Base-by-base conservation (phyloP, 2,797 vertebrate species). In the Spinus olivaceus region DNA sequence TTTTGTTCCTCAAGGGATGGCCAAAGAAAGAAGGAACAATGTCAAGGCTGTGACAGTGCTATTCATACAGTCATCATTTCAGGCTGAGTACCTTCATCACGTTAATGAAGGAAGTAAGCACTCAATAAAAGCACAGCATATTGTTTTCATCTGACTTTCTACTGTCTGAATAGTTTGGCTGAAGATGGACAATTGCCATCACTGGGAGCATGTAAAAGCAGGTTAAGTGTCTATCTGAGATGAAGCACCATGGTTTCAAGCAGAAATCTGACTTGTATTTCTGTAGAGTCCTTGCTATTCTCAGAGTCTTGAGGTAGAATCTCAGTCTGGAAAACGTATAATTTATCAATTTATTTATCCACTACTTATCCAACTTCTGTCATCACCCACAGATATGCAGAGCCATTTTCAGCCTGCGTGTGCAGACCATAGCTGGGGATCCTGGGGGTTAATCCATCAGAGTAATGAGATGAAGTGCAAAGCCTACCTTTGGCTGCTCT, bases 21-120 rank as follows among this genome's bases (percentile, higher is more conserved):
- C 72, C 37, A 63, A 65, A 90, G 71, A 65, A 91, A 63, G 35
- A 47, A 88, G 41, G 22, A 90, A 74, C 66, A 90, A 81, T 33
- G 65, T 39, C 61, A 76, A 86, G 33, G 54, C 63, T 60, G 20
- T 16, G 64, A 91, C 35, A 92, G 51, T 20, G 53, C 35, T 94
- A 80, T 84, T 64, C 71, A 89, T 39, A 86, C 47, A 86, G 63
- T 72, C 57, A 35, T 17, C 64, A 51, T 47, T 80, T 81, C 67
- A 69, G 87, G 32, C 65, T 66, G 44, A 90, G 72, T 88, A 93
- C 57, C 72, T 81, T 96, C 95, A 96, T 95, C 73, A 82, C 4
- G 32, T 89, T 81, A 81, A 91, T 87, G 95, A 96, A 97, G 94
- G 90, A 96, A 97, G 91, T 86, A 92, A 91, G 80, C 83, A 92